These are phyloP conservation scores for Caerostris darwini DNA, from an alignment of 1,140 invertebrate species.

Conservation along the genomic window DNA sequence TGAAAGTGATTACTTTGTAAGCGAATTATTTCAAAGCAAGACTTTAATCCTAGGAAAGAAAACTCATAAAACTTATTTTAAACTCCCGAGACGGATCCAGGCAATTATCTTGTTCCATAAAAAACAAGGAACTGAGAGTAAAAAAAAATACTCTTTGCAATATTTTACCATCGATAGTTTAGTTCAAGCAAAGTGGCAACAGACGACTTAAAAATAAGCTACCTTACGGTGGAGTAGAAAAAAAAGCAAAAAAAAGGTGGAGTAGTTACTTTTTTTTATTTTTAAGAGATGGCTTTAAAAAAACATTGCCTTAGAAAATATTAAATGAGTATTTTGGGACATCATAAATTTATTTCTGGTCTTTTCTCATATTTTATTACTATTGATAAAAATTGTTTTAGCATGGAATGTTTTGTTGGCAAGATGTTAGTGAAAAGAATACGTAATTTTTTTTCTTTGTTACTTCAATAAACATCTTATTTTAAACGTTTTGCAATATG, in stretches of 20 bases:
- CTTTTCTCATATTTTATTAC: not conserved
- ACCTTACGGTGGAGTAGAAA: not conserved
- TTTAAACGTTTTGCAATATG: no score
- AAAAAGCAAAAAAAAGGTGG: no score
- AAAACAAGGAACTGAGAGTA: not conserved
- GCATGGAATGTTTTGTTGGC: no score
- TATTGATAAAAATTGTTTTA: not conserved
- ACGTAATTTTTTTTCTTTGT: no score
- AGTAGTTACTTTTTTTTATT: no score
- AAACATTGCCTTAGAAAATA: not conserved
- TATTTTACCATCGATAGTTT: not conserved
- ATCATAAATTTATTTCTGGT: not conserved
- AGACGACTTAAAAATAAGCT: not conserved
- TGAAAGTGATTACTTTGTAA: conserved; percentile 12
- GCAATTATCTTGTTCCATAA: not conserved
- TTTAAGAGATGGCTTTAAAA: no score
- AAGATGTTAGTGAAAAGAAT: no score
- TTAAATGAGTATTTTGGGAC: not conserved
- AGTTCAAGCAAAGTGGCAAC: no score
- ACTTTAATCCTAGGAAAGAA: not conserved
- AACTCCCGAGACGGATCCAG: not conserved
- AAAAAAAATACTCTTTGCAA: not conserved
- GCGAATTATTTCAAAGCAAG: not conserved
- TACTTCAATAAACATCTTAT: no score
- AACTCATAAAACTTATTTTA: conserved; percentile 34